Evolutionary conservation across 2,113 vertebrate species (phyloP).

Genomic region (Crotophaga sulcirostris): DNA sequence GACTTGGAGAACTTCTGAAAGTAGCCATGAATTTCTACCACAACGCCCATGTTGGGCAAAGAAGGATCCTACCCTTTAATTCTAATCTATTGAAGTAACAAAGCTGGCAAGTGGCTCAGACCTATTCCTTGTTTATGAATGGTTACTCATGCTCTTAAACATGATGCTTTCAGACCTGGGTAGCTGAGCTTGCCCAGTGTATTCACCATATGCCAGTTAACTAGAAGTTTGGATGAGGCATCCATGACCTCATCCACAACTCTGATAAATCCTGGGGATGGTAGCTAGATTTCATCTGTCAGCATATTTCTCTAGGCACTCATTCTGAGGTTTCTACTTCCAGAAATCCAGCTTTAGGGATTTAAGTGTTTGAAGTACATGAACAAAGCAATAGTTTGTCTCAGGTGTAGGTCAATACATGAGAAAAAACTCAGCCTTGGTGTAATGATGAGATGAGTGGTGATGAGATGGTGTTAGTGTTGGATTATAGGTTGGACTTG

Average conservation of each 20-base stretch:
- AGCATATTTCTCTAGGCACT: neutral
- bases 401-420: neutral
- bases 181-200: rapidly evolving
- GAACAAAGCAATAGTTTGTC: neutral
- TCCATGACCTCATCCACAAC: neutral
- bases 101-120: neutral
- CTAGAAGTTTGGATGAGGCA: neutral
- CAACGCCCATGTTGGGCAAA: neutral
- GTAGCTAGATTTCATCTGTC: neutral
- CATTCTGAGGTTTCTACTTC: neutral
- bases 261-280: neutral
- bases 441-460: too few relatives aligned
- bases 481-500: too few relatives aligned
- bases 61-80: neutral
- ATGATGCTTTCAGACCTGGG: neutral
- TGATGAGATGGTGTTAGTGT: too few relatives aligned
- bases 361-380: neutral
- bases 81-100: neutral
- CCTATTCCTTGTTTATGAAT: neutral
- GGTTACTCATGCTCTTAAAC: neutral
- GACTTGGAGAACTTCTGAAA: neutral
- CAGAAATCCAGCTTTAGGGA: neutral
- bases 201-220: neutral
- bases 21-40: neutral
- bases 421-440: neutral